Evolutionary conservation across 2,113 vertebrate species (phyloP).

Genomic region (Tonatia bakeri): DNA sequence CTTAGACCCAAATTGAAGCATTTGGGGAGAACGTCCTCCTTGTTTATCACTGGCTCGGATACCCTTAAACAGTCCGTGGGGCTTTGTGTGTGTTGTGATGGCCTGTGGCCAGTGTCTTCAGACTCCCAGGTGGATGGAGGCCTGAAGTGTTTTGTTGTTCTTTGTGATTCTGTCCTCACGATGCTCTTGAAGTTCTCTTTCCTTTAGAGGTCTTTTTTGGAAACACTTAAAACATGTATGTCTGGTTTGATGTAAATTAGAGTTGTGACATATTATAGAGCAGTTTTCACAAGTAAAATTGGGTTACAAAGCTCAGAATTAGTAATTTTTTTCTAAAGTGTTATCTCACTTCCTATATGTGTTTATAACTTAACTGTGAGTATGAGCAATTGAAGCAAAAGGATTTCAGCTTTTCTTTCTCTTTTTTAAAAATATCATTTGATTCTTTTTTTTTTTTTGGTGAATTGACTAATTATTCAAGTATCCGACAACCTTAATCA

Average conservation of each 20-base stretch:
- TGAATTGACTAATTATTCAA: neutral
- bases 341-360: neutral
- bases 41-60: neutral
- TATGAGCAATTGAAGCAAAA: constrained; percentile 7
- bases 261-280: neutral
- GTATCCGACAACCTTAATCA: neutral
- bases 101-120: neutral
- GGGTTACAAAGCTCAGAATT: neutral
- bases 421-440: neutral
- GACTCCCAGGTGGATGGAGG: neutral
- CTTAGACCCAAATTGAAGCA: neutral
- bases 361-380: neutral
- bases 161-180: neutral
- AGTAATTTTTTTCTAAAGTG: neutral
- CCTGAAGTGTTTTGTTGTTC: neutral
- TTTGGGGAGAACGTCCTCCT: neutral
- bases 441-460: constrained; percentile 9
- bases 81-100: neutral
- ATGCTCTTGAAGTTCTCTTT: neutral
- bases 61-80: neutral
- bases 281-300: constrained; percentile 4
- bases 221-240: neutral
- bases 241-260: neutral
- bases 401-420: neutral
- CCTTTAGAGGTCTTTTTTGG: neutral